Conservation (phyloP, 2,113 vertebrate genomes). For the Promerops cafer region DNA sequence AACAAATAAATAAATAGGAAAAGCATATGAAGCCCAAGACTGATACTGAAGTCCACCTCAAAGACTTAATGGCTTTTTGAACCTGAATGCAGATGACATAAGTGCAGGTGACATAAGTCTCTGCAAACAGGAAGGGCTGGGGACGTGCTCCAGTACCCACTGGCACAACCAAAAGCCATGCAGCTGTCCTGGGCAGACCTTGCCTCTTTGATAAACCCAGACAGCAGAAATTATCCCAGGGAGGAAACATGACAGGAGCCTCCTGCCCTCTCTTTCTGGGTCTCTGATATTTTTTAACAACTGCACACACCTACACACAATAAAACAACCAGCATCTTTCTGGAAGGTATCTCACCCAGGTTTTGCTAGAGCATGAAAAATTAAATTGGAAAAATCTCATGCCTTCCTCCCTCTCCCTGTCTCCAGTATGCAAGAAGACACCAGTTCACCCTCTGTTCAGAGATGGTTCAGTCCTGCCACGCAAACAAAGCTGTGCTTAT, state of each 20-base stretch:
- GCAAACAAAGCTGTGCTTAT: not conserved
- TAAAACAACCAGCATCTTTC: not conserved
- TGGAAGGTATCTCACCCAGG: not conserved
- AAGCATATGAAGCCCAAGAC: not conserved
- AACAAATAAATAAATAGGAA: not conserved
- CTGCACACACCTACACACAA: not conserved
- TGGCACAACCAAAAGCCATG: not conserved
- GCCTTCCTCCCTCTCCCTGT: not conserved
- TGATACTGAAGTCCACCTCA: not conserved
- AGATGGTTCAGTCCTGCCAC: not conserved
- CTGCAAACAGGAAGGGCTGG: not conserved
- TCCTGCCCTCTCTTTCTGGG: not conserved
- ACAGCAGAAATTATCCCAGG: not conserved
- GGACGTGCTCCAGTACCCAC: accelerated
- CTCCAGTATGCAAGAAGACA: not conserved
- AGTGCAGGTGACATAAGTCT: not conserved
- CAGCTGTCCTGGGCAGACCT: not conserved
- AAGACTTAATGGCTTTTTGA: not conserved
- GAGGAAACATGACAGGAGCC: not conserved
- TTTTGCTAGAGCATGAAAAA: not conserved
- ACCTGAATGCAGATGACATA: not conserved
- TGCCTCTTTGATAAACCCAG: not conserved
- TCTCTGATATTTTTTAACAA: not conserved
- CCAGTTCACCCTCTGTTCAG: not conserved
- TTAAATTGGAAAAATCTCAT: not conserved